Evolutionary conservation across 2,888 invertebrate species (phyloP).

Genomic region (Meghimatium bilineatum): DNA sequence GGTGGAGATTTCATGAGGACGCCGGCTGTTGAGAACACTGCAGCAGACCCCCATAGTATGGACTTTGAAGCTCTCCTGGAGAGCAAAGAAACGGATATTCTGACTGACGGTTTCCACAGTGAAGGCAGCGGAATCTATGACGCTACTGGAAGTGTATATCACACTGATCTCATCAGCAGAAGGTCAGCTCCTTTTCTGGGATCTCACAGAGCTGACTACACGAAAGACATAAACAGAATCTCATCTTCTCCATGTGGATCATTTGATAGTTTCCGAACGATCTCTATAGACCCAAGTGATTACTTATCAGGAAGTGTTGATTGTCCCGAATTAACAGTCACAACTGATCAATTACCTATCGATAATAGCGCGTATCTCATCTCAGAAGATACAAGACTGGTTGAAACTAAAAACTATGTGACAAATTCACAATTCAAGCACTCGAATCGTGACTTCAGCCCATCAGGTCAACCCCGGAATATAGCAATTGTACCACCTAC

Average conservation of each 20-base stretch:
- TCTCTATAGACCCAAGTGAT: constrained; percentile 46
- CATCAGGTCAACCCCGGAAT: constrained; percentile 50
- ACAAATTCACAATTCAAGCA: constrained; percentile 64
- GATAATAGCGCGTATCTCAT: constrained; percentile 60
- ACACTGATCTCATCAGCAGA: background rate
- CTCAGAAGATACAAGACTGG: constrained; percentile 55
- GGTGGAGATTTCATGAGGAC: constrained; percentile 21
- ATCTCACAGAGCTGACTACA: constrained; percentile 45
- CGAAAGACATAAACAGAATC: constrained; percentile 26
- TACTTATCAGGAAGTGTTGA: constrained; percentile 27
- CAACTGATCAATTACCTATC: too few species aligned
- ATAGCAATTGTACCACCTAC: constrained; percentile 53
- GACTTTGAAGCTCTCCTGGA: constrained; percentile 76
- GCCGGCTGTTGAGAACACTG: constrained; percentile 36
- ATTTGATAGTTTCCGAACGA: constrained; percentile 50
- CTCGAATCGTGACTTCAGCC: constrained; percentile 58
- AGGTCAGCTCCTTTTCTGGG: constrained; percentile 62
- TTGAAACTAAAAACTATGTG: constrained; percentile 64
- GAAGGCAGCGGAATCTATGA: constrained; percentile 57
- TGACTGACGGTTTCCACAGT: constrained; percentile 76
- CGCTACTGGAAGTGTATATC: background rate
- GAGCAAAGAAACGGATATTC: constrained; percentile 73
- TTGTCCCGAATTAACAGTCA: constrained; percentile 58
- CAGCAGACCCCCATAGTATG: constrained; percentile 74
- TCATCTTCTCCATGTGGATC: constrained; percentile 43